Percentiles rank a stretch among this genome's conserved stretches.
phyloP scores from a whole-genome alignment of 2,797 vertebrate species.

The Falco naumanni region DNA sequence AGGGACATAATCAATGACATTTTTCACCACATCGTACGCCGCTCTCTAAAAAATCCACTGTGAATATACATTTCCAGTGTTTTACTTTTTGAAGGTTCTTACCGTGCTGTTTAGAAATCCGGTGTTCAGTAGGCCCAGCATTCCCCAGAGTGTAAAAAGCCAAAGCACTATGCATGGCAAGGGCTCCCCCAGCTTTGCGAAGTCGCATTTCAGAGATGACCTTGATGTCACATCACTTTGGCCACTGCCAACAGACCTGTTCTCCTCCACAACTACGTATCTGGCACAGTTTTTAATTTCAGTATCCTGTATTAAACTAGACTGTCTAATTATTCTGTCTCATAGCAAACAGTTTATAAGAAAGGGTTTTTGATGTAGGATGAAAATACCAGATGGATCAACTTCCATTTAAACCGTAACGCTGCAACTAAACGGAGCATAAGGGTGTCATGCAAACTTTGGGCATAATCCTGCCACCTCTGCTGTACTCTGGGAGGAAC shows the following conservation, averaged over 20 bases:
- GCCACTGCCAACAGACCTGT: background rate
- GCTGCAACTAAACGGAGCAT: conserved; percentile 28
- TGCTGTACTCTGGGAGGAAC: background rate
- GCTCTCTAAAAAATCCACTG: background rate
- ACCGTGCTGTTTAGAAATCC: background rate
- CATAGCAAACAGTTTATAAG: background rate
- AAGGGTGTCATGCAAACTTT: conserved; percentile 34
- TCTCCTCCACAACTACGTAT: background rate
- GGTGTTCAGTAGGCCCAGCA: background rate
- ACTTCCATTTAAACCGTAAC: conserved; percentile 3
- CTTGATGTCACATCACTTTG: background rate
- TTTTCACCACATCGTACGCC: background rate
- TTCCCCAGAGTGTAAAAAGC: background rate
- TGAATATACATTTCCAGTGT: background rate
- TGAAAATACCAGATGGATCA: conserved; percentile 44
- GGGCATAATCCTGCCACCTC: background rate
- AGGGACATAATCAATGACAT: background rate
- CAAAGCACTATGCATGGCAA: background rate
- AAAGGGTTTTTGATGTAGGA: background rate
- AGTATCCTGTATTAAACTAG: background rate
- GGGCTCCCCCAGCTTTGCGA: background rate
- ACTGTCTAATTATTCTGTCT: conserved; percentile 2
- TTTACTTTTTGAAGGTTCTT: background rate
- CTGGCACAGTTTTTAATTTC: background rate
- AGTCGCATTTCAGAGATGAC: background rate